Evolutionary conservation across 2,797 vertebrate species (phyloP).

Genomic region (Pampus argenteus): DNA sequence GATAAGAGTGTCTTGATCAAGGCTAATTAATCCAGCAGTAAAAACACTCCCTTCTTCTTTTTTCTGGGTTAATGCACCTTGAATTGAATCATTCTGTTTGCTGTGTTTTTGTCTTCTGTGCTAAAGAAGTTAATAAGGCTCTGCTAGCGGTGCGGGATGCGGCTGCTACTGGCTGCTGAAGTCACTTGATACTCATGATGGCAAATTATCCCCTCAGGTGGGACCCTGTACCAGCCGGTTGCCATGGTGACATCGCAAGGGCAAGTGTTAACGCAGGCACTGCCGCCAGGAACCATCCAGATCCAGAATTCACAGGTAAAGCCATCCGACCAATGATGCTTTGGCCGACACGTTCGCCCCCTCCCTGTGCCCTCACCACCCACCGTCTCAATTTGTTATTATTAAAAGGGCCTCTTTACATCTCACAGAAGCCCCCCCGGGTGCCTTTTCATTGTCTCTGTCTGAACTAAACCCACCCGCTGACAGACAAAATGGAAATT

Average conservation of each 20-base stretch:
- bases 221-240: constrained; percentile 98
- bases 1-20: constrained; percentile 77
- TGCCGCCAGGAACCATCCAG: constrained; percentile 95
- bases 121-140: constrained; percentile 56
- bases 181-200: constrained; percentile 72
- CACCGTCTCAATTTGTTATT: constrained; percentile 54
- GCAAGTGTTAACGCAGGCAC: constrained; percentile 96
- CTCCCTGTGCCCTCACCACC: constrained; percentile 22
- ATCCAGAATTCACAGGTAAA: constrained; percentile 97
- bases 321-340: constrained; percentile 5
- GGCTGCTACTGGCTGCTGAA: constrained; percentile 58
- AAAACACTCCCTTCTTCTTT: constrained; percentile 40
- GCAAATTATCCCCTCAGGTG: constrained; percentile 88
- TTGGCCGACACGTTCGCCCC: background rate
- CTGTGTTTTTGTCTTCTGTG: constrained; percentile 45
- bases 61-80: constrained; percentile 58
- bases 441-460: constrained; percentile 57
- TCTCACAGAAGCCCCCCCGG: constrained; percentile 35
- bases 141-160: constrained; percentile 13
- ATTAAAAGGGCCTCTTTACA: constrained; percentile 51
- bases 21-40: constrained; percentile 74
- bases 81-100: constrained; percentile 62
- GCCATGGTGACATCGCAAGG: constrained; percentile 99
- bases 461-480: constrained; percentile 58
- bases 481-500: constrained; percentile 64